phyloP scores from a whole-genome alignment of 2,113 vertebrate species.

The Cyanoderma ruficeps region DNA sequence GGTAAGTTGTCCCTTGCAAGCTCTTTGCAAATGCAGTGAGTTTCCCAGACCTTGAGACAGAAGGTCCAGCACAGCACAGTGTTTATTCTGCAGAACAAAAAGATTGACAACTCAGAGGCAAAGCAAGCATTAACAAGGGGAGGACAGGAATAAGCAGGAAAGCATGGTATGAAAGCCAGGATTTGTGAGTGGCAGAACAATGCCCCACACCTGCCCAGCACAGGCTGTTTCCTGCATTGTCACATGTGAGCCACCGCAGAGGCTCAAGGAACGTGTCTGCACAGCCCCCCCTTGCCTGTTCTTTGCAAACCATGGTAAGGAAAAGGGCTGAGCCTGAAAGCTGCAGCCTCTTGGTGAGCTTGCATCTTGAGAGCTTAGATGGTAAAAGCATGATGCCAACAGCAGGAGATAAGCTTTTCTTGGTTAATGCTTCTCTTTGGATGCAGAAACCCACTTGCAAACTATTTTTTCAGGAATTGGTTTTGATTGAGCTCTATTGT shows the following conservation, averaged over 20 bases:
- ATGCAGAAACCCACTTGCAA: not conserved
- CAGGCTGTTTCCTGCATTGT: not conserved
- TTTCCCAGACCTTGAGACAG: not conserved
- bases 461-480: not conserved
- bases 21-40: not conserved
- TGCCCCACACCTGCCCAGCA: not conserved
- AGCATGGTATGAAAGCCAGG: not conserved
- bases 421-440: not conserved
- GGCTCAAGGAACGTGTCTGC: not conserved
- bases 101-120: not conserved
- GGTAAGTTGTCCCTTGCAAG: not conserved
- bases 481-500: not conserved
- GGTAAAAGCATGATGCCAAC: not conserved
- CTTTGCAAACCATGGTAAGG: not conserved
- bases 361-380: not conserved
- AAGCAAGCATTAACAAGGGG: not conserved
- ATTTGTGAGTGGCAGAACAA: not conserved
- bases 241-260: not conserved
- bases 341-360: not conserved
- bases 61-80: fast-evolving
- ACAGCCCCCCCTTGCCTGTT: not conserved
- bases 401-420: not conserved
- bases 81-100: not conserved
- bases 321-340: not conserved
- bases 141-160: not conserved